These are phyloP conservation scores for Leptothorax acervorum DNA, from an alignment of 2,888 invertebrate species.

Conservation along the genomic window DNA sequence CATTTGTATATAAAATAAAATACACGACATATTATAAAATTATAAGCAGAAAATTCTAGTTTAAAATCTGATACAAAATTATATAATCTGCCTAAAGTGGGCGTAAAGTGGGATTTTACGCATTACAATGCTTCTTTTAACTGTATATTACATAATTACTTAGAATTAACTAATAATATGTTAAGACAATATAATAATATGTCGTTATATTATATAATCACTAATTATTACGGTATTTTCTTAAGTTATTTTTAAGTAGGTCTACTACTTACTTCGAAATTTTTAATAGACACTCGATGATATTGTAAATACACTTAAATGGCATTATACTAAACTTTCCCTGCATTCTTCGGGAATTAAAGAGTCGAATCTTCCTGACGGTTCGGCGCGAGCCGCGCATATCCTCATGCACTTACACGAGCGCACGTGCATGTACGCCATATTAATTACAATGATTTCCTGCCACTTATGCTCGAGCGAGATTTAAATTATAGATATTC, in stretches of 20 bases:
- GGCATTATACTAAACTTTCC: neutral
- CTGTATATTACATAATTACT: neutral
- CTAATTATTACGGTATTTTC: neutral
- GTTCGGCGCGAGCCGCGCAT: conserved; percentile 32
- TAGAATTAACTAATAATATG: neutral
- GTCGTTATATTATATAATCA: neutral
- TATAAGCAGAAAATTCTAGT: neutral
- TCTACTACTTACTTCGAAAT: neutral
- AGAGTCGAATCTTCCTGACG: neutral
- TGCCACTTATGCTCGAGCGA: conserved; percentile 78
- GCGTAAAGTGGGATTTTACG: neutral
- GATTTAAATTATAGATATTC: conserved; percentile 82
- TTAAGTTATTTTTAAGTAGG: neutral
- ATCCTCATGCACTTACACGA: conserved; percentile 57
- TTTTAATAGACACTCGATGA: neutral
- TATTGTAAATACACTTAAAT: neutral
- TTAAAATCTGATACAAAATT: neutral
- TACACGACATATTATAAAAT: neutral
- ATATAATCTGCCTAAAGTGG: neutral
- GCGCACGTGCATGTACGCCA: conserved; percentile 68
- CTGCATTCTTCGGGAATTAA: neutral
- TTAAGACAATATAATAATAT: neutral
- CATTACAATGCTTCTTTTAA: neutral
- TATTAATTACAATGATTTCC: conserved; percentile 82
- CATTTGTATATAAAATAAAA: too few relatives aligned